Evolutionary conservation across 2,888 invertebrate genomes (phyloP), one percentile per base, ranked within the genome.

Genomic region (Lamproptera curius): DNA sequence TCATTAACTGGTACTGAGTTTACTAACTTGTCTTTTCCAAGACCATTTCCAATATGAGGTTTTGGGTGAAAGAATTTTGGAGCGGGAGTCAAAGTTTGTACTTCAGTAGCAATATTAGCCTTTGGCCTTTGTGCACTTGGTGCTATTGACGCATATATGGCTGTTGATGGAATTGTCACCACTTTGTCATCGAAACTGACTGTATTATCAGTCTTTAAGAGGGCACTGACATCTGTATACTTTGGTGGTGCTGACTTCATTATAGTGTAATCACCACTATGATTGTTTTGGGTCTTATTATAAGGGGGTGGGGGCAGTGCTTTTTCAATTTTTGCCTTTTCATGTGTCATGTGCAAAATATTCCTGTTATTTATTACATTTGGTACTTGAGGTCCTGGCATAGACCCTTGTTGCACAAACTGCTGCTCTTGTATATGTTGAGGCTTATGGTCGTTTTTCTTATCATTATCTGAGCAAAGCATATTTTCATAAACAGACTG

Each of bases 1-100:
- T 83, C 84, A 68, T 85, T 87, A 1, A 71, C 62, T 51, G 65
- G 50, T 5, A 66, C 56, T 28, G 44, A 15, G 8, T 15, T 13
- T 10, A 71, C 58, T 43, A 73, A 65, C 57, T 85, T 86, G 1
- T 82, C 81, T 63, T 83, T 84, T 2, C 60, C 65, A 53, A 76
- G 55, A 89, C 88, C 65, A 89, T 91, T 80, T 82, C 91, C 63
- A 90, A 90, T 88, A 79, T 55, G 89, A 76, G 68, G 91, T 80
- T 69, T 91, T 69, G 78, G 89, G 53, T 88, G 88, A 57, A 80
- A 88, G 56, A 90, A 91, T 62, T 90, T 91, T 17, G 90, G 89
- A 28, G 88, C 85, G 15, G 89, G 79, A 38, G 87, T 73, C 38
- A 76, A 72, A 37, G 82, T 83, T 61, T 90, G 90, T 36, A 90